Conservation (phyloP, 1,140 invertebrate genomes). For the Sarcophaga bullata region DNA sequence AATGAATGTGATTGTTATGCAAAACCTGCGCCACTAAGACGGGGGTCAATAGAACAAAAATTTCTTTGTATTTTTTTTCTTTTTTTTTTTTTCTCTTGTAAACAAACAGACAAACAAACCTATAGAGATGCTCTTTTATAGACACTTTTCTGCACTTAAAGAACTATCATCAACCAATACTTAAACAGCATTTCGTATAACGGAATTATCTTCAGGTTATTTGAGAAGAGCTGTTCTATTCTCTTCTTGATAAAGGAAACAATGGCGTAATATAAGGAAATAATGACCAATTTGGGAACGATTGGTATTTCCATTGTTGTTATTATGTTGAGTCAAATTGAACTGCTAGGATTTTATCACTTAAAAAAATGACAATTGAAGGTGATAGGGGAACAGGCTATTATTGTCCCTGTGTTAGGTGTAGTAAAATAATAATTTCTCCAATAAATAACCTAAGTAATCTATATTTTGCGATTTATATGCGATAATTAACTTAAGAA, state of each 20-base stretch:
- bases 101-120: background rate
- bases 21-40: slow-evolving; percentile 16
- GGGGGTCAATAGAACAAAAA: slow-evolving; percentile 5
- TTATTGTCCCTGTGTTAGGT: too few species aligned
- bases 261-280: too few species aligned
- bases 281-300: background rate
- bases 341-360: too few species aligned
- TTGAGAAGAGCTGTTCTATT: background rate
- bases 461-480: too few species aligned
- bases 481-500: too few species aligned
- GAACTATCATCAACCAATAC: background rate
- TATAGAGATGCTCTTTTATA: too few species aligned
- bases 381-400: too few species aligned
- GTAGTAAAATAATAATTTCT: too few species aligned
- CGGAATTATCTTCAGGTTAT: background rate
- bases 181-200: background rate
- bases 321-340: background rate
- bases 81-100: background rate
- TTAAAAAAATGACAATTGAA: too few species aligned
- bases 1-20: background rate
- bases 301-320: background rate
- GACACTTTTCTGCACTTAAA: background rate
- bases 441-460: too few species aligned
- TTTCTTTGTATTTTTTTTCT: background rate
- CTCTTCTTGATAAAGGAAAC: background rate